Percentiles rank a stretch among this genome's conserved stretches.
phyloP scores from a whole-genome alignment of 2,113 vertebrate species.

The Zapornia atra region DNA sequence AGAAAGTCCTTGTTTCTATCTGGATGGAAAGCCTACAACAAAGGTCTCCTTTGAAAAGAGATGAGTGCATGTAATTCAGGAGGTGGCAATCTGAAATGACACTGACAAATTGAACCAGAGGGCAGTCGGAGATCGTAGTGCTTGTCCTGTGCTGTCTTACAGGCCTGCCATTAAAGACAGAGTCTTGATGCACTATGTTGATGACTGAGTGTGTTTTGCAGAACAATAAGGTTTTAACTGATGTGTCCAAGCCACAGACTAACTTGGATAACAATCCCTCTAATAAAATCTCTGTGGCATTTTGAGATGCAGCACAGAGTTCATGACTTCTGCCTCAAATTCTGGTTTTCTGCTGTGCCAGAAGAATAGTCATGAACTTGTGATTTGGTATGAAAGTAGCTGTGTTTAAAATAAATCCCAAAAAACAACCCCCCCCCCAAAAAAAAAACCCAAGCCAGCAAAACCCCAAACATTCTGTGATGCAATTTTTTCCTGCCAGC shows the following conservation, averaged over 20 bases:
- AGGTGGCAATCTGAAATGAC: background rate
- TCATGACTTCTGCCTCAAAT: conserved; percentile 16
- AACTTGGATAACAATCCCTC: background rate
- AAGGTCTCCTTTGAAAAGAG: background rate
- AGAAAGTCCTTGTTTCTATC: background rate
- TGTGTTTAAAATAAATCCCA: background rate
- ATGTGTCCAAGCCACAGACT: conserved; percentile 11
- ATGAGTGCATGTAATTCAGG: background rate
- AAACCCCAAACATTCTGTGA: background rate
- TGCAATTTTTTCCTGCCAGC: background rate
- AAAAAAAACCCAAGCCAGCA: no score
- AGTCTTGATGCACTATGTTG: background rate
- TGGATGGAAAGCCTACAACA: background rate
- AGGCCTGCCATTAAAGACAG: background rate
- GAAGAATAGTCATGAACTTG: conserved; percentile 44
- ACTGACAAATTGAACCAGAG: background rate
- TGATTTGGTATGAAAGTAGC: conserved; percentile 29
- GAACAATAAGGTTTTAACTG: background rate
- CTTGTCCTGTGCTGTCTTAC: background rate
- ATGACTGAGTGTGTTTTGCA: background rate
- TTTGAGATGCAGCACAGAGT: conserved; percentile 22
- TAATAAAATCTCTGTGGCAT: background rate
- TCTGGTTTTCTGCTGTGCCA: conserved; percentile 29
- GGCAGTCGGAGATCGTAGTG: background rate
- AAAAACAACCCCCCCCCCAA: no score